A percentile compares a stretch with the other conserved stretches of the same genome.
Conservation (phyloP, 2,888 invertebrate species). For the Mesorhabditis belari region DNA sequence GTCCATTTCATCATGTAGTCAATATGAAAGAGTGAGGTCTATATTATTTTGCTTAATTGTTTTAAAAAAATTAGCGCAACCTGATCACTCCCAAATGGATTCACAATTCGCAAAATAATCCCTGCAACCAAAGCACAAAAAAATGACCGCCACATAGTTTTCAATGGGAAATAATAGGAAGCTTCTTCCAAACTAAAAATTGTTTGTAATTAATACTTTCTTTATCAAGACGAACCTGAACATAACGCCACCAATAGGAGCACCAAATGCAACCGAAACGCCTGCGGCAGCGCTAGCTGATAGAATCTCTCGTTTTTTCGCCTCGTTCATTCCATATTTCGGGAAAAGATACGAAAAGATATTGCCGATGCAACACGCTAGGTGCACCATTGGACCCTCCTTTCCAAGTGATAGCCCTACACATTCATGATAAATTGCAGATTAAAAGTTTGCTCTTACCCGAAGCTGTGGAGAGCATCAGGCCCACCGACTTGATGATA, state of each 20-base stretch:
- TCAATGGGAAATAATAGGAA: constrained; percentile 96
- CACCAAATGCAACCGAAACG: constrained; percentile 96
- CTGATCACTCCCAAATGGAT: constrained; percentile 91
- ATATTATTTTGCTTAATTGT: constrained; percentile 53
- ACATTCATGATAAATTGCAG: too few species aligned
- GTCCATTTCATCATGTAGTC: constrained; percentile 98
- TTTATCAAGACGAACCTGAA: too few species aligned
- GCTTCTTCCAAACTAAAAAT: constrained; percentile 64
- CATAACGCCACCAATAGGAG: constrained; percentile 93
- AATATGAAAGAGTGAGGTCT: constrained; percentile 93
- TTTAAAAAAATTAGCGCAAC: constrained; percentile 6
- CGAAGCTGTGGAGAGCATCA: constrained; percentile 91
- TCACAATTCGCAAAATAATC: constrained; percentile 82
- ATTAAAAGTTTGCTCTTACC: too few species aligned
- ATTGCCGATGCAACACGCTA: constrained; percentile 88
- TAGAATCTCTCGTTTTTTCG: constrained; percentile 94
- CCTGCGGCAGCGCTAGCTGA: constrained; percentile 98
- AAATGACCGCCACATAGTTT: constrained; percentile 96
- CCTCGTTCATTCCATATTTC: constrained; percentile 95
- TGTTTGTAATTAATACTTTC: too few species aligned
- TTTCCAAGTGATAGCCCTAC: constrained; percentile 69
- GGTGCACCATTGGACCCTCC: constrained; percentile 98
- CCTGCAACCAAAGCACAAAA: constrained; percentile 95
- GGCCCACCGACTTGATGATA: constrained; percentile 90
- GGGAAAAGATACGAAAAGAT: constrained; percentile 96